Evolutionary conservation across 2,888 invertebrate species (phyloP).

Genomic region (Nebria brevicollis): DNA sequence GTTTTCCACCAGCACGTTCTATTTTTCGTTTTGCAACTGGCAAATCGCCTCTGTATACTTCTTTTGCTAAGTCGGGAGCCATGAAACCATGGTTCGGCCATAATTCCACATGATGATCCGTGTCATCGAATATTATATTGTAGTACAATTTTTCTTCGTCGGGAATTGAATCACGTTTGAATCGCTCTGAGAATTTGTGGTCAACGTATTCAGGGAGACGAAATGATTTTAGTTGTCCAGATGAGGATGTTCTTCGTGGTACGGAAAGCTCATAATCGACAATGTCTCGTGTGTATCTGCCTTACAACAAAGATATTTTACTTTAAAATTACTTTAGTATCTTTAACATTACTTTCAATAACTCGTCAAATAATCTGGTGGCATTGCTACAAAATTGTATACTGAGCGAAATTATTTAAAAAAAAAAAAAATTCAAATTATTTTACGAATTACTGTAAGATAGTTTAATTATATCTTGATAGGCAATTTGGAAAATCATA

Average conservation of each 20-base stretch:
- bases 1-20: constrained; percentile 51
- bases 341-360: too few species aligned
- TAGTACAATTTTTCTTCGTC: constrained; percentile 57
- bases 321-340: background rate
- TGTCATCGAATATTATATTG: constrained; percentile 56
- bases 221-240: constrained; percentile 64
- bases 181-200: constrained; percentile 51
- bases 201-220: constrained; percentile 63
- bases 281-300: constrained; percentile 65
- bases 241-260: constrained; percentile 61
- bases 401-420: too few species aligned
- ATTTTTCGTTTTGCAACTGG: constrained; percentile 55
- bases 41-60: constrained; percentile 54
- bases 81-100: constrained; percentile 66
- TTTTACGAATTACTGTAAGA: too few species aligned
- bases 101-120: constrained; percentile 63
- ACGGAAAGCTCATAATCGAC: constrained; percentile 62
- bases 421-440: too few species aligned
- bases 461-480: too few species aligned
- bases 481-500: too few species aligned
- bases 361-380: too few species aligned
- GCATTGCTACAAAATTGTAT: too few species aligned
- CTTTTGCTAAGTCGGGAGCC: constrained; percentile 61
- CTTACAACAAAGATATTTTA: constrained; percentile 53
- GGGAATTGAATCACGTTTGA: constrained; percentile 12